Base-by-base conservation (phyloP, 2,888 invertebrate species). In the Leucophora obtusa region DNA sequence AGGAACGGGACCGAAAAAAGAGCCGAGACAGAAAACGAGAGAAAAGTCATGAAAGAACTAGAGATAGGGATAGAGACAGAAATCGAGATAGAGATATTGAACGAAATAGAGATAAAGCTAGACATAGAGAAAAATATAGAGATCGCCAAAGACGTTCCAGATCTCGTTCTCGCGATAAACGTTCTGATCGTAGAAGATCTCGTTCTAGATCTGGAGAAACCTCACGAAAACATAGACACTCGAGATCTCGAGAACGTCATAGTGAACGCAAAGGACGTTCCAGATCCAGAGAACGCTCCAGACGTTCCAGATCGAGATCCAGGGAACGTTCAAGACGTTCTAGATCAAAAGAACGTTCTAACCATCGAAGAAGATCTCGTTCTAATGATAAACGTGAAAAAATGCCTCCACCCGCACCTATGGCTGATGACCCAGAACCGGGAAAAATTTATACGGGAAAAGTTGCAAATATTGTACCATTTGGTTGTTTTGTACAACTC, bases 401-500 rank as follows among this genome's bases (percentile, higher is more conserved):
- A 65, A 87, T 89, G 83, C 86, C 87, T 0, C 88, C 89, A 11
- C 82, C 86, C 9, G 85, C 89, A 14, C 86, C 86, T 5, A 90
- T 95, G 84, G 93, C 93, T 73, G 94, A 94, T 86, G 95, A 95
- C 86, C 96, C 96, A 0, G 94, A 95, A 83, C 92, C 94, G 4
- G 96, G 95, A 0, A 95, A 95, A 86, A 97, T 99, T 84, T 99
- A 98, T 88, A 93, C 93, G 82, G 99, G 98, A 0, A 95, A 96
- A 90, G 97, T 99, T 0, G 96, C 97, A 0, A 98, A 97, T 86
- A 96, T 98, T 83, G 97, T 98, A 68, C 95, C 96, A n/a, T 99
- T 99, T 91, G 99, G 99, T 1, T 98, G 98, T 89, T 99, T 99
- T 90, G 97, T 98, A 0, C 97, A 98, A 90, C 91, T 99, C 21